Evolutionary conservation across 1,140 invertebrate species (phyloP).

Genomic region (Eurosta solidaginis): DNA sequence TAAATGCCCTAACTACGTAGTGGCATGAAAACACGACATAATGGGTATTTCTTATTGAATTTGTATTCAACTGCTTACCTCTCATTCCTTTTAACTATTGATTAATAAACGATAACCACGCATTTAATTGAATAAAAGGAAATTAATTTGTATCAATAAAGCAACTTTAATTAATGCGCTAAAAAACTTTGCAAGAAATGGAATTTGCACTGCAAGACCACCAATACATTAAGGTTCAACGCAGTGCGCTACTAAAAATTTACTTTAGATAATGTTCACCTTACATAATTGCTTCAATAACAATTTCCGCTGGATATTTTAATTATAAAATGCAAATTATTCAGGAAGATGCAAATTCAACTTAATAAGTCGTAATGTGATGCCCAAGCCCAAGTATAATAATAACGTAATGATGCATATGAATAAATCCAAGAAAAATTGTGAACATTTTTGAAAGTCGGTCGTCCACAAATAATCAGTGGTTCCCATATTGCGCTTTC

Average conservation of each 20-base stretch:
- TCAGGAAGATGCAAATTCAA: not conserved
- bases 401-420: no score
- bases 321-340: constrained; percentile 1
- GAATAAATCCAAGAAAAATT: no score
- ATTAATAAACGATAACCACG: not conserved
- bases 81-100: no score
- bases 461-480: no score
- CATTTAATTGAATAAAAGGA: not conserved
- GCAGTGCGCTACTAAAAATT: not conserved
- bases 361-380: not conserved
- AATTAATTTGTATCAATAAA: not conserved
- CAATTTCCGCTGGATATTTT: not conserved
- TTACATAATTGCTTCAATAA: not conserved
- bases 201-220: not conserved
- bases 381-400: not conserved
- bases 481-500: no score
- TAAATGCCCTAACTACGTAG: no score
- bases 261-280: not conserved
- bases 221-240: not conserved
- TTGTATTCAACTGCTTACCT: no score
- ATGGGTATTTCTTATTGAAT: no score
- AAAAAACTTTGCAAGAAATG: not conserved
- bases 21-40: no score
- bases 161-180: not conserved
- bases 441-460: no score